Evolutionary conservation across 2,888 invertebrate species (phyloP), one percentile per base, ranked within the genome.

Genomic region (Peribatodes rhomboidaria): DNA sequence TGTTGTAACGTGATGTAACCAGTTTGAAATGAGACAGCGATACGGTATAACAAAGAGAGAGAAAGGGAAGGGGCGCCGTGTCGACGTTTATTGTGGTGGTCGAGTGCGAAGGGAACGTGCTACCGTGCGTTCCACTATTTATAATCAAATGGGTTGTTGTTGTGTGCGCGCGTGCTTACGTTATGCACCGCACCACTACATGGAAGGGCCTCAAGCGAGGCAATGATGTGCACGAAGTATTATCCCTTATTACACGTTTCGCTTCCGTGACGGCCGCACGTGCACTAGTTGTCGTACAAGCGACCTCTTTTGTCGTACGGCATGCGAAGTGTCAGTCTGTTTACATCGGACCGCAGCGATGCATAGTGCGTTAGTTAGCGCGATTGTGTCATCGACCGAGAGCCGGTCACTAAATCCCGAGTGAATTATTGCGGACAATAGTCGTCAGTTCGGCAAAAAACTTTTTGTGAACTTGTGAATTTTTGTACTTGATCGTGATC

Each of bases 101-200:
- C 75, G 85, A 90, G 89, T 89, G 87, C 89, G 89, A 92, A 92
- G 90, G 91, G 90, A 92, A 88, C 91, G 89, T 90, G 92, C 92
- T 92, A 92, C 93, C 87, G 93, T 92, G 92, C 90, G 92, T 90
- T 92, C 87, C 84, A 91, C 92, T 92, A 91, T 92, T 92, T 92
- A 90, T 92, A 92, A 92, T 92, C 88, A 89, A 92, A 92, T 89
- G 85, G 82, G 77, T 76, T 77, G 78, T 68, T 69, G 74, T 75
- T 77, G 91, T 92, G 91, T 88, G 90, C 84, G 87, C 83, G 85
- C 86, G 85, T 87, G 80, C 81, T 81, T 79, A 92, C 90, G 81
- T 85, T 88, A 90, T 93, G 90, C 92, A 92, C 86, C 88, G 81
- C 89, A 84, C 90, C 65, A 81, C 82, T 82, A 88, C 84, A 83